A percentile compares a stretch with the other conserved stretches of the same genome.
These are phyloP conservation scores for Lepidurus couesii DNA, from an alignment of 1,140 invertebrate species.

Conservation along the genomic window DNA sequence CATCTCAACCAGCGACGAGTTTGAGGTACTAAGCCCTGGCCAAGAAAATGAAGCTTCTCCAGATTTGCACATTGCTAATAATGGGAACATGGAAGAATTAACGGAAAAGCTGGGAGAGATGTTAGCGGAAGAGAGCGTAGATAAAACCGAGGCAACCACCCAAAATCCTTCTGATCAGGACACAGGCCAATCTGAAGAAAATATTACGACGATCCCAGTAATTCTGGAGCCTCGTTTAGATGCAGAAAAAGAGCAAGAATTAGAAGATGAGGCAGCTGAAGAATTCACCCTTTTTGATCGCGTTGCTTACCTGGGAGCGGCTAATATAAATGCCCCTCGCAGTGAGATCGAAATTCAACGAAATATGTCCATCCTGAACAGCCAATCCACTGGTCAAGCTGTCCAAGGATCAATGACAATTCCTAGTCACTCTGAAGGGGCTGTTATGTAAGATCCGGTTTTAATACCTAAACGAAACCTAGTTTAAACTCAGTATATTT, in stretches of 20 bases:
- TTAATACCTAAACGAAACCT: conserved; percentile 21
- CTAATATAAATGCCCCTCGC: conserved; percentile 85
- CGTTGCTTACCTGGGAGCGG: conserved; percentile 88
- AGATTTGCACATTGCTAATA: conserved; percentile 65
- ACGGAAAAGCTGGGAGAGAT: conserved; percentile 67
- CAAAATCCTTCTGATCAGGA: neutral
- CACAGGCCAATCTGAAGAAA: neutral
- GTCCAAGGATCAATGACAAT: conserved; percentile 76
- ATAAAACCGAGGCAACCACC: conserved; percentile 29
- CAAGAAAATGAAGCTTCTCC: conserved; percentile 46
- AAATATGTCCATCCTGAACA: conserved; percentile 86
- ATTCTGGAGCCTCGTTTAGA: neutral
- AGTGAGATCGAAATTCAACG: conserved; percentile 91
- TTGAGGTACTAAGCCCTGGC: conserved; percentile 59
- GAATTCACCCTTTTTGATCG: conserved; percentile 65
- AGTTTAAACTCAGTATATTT: conserved; percentile 27
- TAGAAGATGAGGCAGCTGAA: conserved; percentile 33
- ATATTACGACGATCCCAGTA: neutral
- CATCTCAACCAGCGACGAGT: conserved; percentile 72
- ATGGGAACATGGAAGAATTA: conserved; percentile 65
- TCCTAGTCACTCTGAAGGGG: conserved; percentile 73
- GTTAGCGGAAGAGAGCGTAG: conserved; percentile 48
- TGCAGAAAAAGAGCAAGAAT: conserved; percentile 29
- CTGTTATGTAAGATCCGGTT: conserved; percentile 49
- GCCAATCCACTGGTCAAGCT: conserved; percentile 61